A percentile compares a stretch with the other conserved stretches of the same genome.
Conservation (phyloP, 2,888 invertebrate species). For the Napeogenes inachia region DNA sequence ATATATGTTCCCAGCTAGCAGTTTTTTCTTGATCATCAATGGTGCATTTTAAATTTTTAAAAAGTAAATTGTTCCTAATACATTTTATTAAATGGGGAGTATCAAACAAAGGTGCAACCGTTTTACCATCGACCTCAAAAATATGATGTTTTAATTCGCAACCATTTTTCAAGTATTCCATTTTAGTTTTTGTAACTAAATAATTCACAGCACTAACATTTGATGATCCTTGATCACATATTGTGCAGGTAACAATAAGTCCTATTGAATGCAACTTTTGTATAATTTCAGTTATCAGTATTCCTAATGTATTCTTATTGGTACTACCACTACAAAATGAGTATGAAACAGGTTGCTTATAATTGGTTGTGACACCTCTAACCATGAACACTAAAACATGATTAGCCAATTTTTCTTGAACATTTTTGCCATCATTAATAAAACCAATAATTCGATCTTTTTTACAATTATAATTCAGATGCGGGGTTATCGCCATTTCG, state of each 20-base stretch:
- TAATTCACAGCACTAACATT: slow-evolving; percentile 25
- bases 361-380: slow-evolving; percentile 26
- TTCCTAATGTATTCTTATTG: slow-evolving; percentile 12
- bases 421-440: slow-evolving; percentile 11
- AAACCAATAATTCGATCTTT: slow-evolving; percentile 16
- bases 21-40: slow-evolving; percentile 16
- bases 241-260: slow-evolving; percentile 22
- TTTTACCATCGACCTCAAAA: slow-evolving; percentile 15
- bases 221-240: slow-evolving; percentile 29
- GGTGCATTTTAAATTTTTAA: slow-evolving; percentile 26
- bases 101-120: slow-evolving; percentile 18
- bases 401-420: slow-evolving; percentile 17
- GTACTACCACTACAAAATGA: slow-evolving; percentile 23
- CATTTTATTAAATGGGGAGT: slow-evolving; percentile 25
- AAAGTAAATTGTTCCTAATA: slow-evolving; percentile 27
- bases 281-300: slow-evolving; percentile 14
- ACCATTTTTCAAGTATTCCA: slow-evolving; percentile 15
- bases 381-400: slow-evolving; percentile 30
- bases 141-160: slow-evolving; percentile 1
- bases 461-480: slow-evolving; percentile 16
- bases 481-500: slow-evolving; percentile 21
- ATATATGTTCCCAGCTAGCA: slow-evolving; percentile 37
- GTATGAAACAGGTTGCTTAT: slow-evolving; percentile 27
- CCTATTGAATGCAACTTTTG: slow-evolving; percentile 20
- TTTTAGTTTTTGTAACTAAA: slow-evolving; percentile 16